Percentiles rank a stretch among this genome's conserved stretches.
Evolutionary conservation across 2,888 invertebrate genomes (phyloP).

Genomic region (Papilio demoleus): DNA sequence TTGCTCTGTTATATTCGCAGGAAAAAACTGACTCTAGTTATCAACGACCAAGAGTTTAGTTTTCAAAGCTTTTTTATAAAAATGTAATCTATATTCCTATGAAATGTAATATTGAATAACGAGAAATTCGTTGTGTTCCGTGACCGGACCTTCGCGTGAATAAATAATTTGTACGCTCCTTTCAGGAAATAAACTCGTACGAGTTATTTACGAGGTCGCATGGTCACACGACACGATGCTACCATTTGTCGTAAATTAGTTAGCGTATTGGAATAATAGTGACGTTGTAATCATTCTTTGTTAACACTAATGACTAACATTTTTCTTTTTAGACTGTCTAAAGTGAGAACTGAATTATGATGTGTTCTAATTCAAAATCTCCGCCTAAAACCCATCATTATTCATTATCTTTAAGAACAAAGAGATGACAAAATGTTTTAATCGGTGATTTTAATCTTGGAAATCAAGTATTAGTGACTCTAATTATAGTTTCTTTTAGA

Average conservation of each 20-base stretch:
- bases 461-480: no score
- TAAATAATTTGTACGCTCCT: constrained; percentile 80
- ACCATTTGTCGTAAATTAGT: constrained; percentile 32
- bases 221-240: constrained; percentile 60
- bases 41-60: background rate
- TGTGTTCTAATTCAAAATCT: no score
- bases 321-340: no score
- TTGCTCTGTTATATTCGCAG: no score
- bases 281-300: constrained; percentile 30
- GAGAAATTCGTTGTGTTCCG: constrained; percentile 58
- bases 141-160: constrained; percentile 75
- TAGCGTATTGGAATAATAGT: constrained; percentile 38
- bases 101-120: background rate
- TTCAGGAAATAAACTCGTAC: constrained; percentile 79
- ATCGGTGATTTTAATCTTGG: no score
- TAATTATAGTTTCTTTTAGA: no score
- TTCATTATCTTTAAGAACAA: no score
- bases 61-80: background rate
- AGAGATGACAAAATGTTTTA: no score
- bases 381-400: no score
- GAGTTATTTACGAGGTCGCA: constrained; percentile 67
- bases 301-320: no score
- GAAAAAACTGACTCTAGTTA: no score
- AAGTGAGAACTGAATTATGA: no score
- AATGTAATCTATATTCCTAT: background rate